Conservation (phyloP, 23 tunicate genomes). For the Ciona savignyi region DNA sequence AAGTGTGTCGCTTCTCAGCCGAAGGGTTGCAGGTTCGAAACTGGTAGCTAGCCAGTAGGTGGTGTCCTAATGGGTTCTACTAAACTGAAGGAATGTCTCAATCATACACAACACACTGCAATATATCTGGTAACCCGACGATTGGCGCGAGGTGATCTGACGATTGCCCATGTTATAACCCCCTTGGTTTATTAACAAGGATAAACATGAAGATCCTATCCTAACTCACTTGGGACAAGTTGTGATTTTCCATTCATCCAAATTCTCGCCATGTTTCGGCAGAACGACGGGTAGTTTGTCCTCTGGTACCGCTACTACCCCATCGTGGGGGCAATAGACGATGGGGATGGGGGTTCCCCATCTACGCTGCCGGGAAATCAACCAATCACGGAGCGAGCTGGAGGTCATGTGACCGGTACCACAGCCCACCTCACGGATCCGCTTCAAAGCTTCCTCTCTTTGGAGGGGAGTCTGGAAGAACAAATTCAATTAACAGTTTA, state of each 20-base stretch:
- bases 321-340: constrained; percentile 62
- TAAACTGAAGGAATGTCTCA: no score
- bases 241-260: constrained; percentile 61
- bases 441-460: constrained; percentile 27
- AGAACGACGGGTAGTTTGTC: constrained; percentile 55
- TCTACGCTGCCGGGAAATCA: constrained; percentile 79
- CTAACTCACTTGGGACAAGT: constrained; percentile 62
- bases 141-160: no score
- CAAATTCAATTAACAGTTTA: no score
- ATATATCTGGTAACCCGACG: no score
- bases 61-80: no score
- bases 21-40: no score
- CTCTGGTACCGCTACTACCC: constrained; percentile 52
- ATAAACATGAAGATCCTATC: no score
- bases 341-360: constrained; percentile 97
- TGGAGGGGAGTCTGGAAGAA: constrained; percentile 5
- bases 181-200: no score
- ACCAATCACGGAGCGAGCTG: constrained; percentile 74
- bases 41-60: no score
- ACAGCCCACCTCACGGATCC: constrained; percentile 30
- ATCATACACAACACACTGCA: no score
- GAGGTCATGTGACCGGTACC: constrained; percentile 52
- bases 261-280: constrained; percentile 29
- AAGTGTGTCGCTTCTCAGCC: not conserved
- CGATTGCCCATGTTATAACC: no score